Conservation (phyloP, 2,113 vertebrate species). For the Tetraodon nigroviridis region DNA sequence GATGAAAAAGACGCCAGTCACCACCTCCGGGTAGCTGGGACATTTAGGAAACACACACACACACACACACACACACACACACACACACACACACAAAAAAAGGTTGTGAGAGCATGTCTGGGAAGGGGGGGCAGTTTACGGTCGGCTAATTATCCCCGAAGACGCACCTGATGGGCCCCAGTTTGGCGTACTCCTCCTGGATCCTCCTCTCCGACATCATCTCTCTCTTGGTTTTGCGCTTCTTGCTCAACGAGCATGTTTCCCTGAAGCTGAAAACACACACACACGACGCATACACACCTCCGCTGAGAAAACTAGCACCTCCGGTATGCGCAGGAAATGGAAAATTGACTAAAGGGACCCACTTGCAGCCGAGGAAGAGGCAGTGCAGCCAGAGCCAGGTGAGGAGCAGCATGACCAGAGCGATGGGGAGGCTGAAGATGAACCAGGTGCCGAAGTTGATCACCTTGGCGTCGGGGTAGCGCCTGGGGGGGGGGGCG, state of each 20-base stretch:
- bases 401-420: slow-evolving; percentile 93
- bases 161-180: slow-evolving; percentile 86
- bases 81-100: too few relatives aligned
- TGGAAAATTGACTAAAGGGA: slow-evolving; percentile 10
- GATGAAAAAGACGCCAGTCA: slow-evolving; percentile 94
- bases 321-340: slow-evolving; percentile 34
- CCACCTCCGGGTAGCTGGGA: slow-evolving; percentile 90
- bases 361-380: slow-evolving; percentile 98
- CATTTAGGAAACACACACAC: slow-evolving; percentile 21
- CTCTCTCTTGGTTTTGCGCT: slow-evolving; percentile 90
- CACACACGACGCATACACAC: slow-evolving; percentile 13
- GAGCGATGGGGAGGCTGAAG: slow-evolving; percentile 93
- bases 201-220: slow-evolving; percentile 91
- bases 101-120: slow-evolving; percentile 1
- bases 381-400: slow-evolving; percentile 98
- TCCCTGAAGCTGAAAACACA: slow-evolving; percentile 84
- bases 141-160: too few relatives aligned
- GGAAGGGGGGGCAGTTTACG: too few relatives aligned
- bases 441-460: slow-evolving; percentile 99
- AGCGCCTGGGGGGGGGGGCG: slow-evolving; percentile 78
- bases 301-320: too few relatives aligned
- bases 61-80: too few relatives aligned
- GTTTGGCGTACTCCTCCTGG: slow-evolving; percentile 89
- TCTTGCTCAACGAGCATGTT: slow-evolving; percentile 96
- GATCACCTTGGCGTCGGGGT: slow-evolving; percentile 89